These are phyloP conservation scores for Contarinia nasturtii DNA, from an alignment of 1,140 invertebrate species.

Conservation along the genomic window DNA sequence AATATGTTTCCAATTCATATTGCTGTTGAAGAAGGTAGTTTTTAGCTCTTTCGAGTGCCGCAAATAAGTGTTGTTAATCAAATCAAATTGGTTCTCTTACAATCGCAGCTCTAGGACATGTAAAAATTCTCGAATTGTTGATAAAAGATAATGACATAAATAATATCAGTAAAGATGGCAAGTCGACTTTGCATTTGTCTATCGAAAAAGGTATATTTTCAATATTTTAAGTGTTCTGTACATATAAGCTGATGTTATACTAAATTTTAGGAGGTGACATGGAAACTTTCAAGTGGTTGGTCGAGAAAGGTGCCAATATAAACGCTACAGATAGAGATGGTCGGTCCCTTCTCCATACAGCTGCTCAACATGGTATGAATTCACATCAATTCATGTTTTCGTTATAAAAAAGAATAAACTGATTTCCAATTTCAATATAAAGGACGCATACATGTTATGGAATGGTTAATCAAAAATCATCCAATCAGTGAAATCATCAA, in stretches of 20 bases:
- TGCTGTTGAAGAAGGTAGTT: not conserved
- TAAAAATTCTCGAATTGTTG: not conserved
- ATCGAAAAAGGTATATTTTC: not conserved
- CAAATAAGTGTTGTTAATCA: not conserved
- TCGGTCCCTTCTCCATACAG: not conserved
- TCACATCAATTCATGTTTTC: not conserved
- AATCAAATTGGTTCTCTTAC: not conserved
- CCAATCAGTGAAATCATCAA: not conserved
- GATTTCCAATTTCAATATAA: not conserved
- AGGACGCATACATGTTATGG: not conserved
- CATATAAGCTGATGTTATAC: no score
- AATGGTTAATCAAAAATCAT: not conserved
- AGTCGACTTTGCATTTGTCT: not conserved
- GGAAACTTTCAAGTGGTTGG: not conserved
- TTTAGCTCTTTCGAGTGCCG: not conserved
- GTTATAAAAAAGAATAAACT: not conserved
- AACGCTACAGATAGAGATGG: not conserved
- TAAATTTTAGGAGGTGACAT: not conserved
- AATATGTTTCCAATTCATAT: not conserved
- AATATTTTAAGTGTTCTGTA: not conserved
- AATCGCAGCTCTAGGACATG: not conserved
- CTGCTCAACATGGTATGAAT: not conserved
- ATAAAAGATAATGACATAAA: not conserved
- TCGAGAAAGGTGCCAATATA: not conserved
- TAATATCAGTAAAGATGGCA: not conserved